Evolutionary conservation across 2,797 vertebrate genomes (phyloP).

Genomic region (Odontamblyopus rebecca): DNA sequence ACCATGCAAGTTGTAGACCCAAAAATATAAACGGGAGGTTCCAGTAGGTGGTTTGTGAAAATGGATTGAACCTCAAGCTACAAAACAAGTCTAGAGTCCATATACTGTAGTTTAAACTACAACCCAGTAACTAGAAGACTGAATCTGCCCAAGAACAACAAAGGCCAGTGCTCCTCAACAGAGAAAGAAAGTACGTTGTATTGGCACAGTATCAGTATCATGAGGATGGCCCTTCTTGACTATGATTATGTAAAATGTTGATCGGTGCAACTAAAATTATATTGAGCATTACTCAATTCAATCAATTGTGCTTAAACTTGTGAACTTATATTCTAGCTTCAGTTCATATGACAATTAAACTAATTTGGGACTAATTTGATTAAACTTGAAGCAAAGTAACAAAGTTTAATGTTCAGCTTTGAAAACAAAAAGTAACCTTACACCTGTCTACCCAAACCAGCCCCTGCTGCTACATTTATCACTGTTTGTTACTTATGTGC

Average conservation of each 20-base stretch:
- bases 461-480: constrained; percentile 10
- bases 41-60: neutral
- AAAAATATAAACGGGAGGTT: neutral
- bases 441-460: neutral
- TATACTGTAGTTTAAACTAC: too few species aligned
- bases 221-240: too few species aligned
- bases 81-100: neutral
- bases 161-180: too few species aligned
- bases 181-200: too few species aligned
- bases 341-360: neutral
- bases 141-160: too few species aligned
- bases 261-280: neutral
- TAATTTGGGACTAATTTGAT: neutral
- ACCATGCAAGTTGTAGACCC: too few species aligned
- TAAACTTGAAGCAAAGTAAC: neutral
- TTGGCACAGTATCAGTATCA: too few species aligned
- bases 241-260: neutral
- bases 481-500: neutral
- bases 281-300: neutral
- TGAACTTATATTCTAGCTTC: neutral
- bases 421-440: neutral
- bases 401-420: neutral
- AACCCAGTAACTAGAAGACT: too few species aligned
- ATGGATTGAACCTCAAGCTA: neutral
- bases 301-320: neutral